Base-by-base conservation (phyloP, 2,797 vertebrate species). In the Bufotes viridis region DNA sequence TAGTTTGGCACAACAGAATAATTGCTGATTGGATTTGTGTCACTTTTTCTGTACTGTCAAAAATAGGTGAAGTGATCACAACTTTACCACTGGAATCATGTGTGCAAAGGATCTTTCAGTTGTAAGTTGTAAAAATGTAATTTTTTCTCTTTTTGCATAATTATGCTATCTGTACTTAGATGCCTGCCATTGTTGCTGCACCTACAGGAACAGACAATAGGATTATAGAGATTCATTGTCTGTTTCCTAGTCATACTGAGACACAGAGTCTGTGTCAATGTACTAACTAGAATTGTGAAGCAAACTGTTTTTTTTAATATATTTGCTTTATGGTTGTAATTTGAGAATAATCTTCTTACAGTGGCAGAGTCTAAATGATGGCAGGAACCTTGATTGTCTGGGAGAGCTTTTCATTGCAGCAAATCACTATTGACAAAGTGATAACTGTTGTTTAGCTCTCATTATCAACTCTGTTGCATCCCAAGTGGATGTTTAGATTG, bases 371-470 rank as follows among this genome's bases (percentile, higher is more conserved):
- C 24, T 24, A 58, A 84, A 74, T 74, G 53, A 84, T 74, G 55
- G 70, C 70, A 61, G 70, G 24, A 58, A n/a, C 22, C 49, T 24
- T 63, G n/a, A 34, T 24, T 76, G 72, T 63, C 83, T 90, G 9
- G 63, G 12, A 90, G 88, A 85, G 91, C 88, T 91, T 91, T 2
- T 74, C 75, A 75, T 87, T 83, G 88, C 79, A 74, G 88, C 92
- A 92, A 93, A 87, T 91, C 86, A 78, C 89, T 93, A 88, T 93
- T 91, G 93, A 93, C 90, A 88, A 90, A 87, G 85, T 91, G 91
- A 89, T 94, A 90, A 93, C 92, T 90, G 84, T 91, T 92, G 90
- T 90, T 91, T 91, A 90, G 79, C 90, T 86, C 87, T 84, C 90
- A 84, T 91, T 63, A 76, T 63, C 58, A 85, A 65, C 42, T 84